phyloP scores from a whole-genome alignment of 2,888 invertebrate species.

The Pheosia gnoma region DNA sequence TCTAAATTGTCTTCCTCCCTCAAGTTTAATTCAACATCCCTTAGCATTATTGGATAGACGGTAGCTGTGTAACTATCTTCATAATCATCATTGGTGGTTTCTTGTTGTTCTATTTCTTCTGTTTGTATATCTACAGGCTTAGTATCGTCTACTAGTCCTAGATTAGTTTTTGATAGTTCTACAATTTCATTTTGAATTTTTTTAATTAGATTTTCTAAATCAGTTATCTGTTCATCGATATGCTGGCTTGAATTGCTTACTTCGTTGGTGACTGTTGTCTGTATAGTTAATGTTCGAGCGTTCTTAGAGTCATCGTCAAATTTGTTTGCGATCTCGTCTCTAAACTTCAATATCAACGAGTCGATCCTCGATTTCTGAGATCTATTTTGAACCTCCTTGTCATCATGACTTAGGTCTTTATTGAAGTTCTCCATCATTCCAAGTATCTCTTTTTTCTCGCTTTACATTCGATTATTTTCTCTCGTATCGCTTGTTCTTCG shows the following conservation, averaged over 20 bases:
- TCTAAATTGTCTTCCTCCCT: neutral
- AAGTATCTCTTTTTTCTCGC: constrained; percentile 56
- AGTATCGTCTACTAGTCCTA: neutral
- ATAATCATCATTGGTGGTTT: neutral
- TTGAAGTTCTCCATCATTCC: constrained; percentile 51
- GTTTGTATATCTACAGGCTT: neutral
- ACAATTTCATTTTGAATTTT: constrained; percentile 13
- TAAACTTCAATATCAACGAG: constrained; percentile 43
- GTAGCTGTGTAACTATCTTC: neutral
- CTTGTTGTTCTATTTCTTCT: neutral
- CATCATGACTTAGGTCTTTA: constrained; percentile 7
- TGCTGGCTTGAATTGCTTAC: constrained; percentile 25
- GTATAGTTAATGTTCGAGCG: constrained; percentile 38
- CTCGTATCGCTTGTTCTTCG: constrained; percentile 44
- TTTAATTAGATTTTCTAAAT: constrained; percentile 54
- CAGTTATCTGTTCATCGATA: constrained; percentile 59
- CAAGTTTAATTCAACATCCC: neutral
- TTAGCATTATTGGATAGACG: constrained; percentile 2
- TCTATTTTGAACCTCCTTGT: constrained; percentile 17
- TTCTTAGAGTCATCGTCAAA: constrained; percentile 34
- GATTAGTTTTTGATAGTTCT: constrained; percentile 1
- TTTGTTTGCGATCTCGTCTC: constrained; percentile 29
- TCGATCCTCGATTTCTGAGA: constrained; percentile 29
- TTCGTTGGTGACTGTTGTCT: constrained; percentile 24
- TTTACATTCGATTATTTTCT: constrained; percentile 46